Conservation (phyloP, 2,797 vertebrate species). For the Anomalospiza imberbis region DNA sequence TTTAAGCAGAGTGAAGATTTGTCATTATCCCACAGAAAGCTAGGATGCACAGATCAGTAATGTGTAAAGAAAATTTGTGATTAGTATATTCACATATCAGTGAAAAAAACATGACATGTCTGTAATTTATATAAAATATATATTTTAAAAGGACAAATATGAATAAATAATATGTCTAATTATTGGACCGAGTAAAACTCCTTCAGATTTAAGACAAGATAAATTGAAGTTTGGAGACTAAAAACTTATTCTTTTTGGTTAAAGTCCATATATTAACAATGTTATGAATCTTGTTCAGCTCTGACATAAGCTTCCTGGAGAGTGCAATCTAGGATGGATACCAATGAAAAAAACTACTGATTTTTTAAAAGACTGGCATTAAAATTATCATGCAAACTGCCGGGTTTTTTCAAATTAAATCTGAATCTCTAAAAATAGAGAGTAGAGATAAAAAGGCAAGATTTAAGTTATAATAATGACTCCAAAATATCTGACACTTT, state of each 20-base stretch:
- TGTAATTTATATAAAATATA: not conserved
- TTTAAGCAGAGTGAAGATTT: not conserved
- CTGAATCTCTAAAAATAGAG: not conserved
- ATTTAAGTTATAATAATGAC: not conserved
- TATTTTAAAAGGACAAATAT: not conserved
- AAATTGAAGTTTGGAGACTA: not conserved
- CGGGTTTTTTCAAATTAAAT: not conserved
- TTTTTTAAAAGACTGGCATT: not conserved
- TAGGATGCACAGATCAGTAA: not conserved
- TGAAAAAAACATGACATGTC: not conserved
- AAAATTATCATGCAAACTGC: not conserved
- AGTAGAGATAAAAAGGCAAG: not conserved
- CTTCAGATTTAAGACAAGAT: not conserved
- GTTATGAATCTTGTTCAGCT: not conserved
- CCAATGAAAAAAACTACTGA: not conserved
- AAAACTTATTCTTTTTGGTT: not conserved
- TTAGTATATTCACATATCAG: not conserved
- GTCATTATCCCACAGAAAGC: not conserved
- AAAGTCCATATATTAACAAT: not conserved
- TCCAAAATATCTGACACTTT: not conserved
- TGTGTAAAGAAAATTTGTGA: not conserved
- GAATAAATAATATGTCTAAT: not conserved
- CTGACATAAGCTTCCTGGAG: not conserved
- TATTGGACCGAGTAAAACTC: not conserved
- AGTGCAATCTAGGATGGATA: not conserved